Evolutionary conservation across 2,113 vertebrate genomes (phyloP).

Genomic region (Crotalus horridus): DNA sequence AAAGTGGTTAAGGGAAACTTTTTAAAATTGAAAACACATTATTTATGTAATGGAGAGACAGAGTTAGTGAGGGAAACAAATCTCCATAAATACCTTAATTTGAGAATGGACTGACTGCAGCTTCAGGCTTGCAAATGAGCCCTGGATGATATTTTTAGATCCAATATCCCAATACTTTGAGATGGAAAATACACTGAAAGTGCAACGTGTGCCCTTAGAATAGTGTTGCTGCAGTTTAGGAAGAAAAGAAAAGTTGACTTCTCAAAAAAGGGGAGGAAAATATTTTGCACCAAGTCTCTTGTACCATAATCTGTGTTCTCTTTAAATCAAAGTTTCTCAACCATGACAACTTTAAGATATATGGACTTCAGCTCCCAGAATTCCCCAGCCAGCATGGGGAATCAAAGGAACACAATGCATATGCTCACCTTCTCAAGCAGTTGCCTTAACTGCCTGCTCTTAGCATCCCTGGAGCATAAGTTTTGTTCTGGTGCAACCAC

Average conservation of each 20-base stretch:
- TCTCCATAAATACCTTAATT: background rate
- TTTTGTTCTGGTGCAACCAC: conserved; percentile 97
- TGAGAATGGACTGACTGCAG: background rate
- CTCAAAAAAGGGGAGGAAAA: background rate
- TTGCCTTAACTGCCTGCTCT: conserved; percentile 93
- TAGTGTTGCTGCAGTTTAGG: background rate
- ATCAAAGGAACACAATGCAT: background rate
- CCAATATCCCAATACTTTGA: background rate
- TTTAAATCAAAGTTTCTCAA: background rate
- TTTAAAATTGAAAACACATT: background rate
- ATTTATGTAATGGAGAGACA: background rate
- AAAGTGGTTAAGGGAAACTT: background rate
- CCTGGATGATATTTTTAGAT: background rate
- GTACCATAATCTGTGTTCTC: background rate
- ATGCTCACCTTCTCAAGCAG: conserved; percentile 91
- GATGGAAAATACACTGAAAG: background rate
- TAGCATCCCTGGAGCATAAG: conserved; percentile 94
- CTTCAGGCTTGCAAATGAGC: background rate
- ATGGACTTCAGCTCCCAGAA: too few species aligned
- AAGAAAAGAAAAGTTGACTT: background rate
- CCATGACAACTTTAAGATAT: too few species aligned
- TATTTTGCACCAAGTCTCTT: background rate
- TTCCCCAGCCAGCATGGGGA: background rate
- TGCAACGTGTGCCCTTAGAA: background rate
- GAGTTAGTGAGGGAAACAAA: background rate